Base-by-base conservation (phyloP, 2,797 vertebrate genomes). In the Sebastolobus alascanus region DNA sequence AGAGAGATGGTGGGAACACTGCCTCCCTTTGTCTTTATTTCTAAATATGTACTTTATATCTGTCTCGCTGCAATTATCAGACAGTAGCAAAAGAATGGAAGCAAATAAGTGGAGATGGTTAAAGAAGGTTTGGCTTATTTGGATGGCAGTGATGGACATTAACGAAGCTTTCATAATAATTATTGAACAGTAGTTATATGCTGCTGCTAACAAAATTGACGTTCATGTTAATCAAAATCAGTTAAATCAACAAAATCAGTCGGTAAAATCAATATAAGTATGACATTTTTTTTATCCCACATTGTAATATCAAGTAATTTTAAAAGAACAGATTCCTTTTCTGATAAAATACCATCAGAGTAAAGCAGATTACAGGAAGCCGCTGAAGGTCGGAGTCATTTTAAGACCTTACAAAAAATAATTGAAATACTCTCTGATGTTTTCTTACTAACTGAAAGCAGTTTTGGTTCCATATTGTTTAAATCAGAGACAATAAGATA, bases 1-100 rank as follows among this genome's bases (percentile, higher is more conserved):
- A 76, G 63, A 56, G 75, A 77, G 78, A 25, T 25, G 68, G 75
- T 74, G 81, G 81, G 82, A 89, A 84, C 63, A 52, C 63, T 38
- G 29, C n/a, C 56, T 83, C 73, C 25, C 27, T 63, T 52, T 63
- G 35, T 46, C 46, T 27, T 73, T 80, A 77, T 69, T 69, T 74
- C 73, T 84, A 65, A 82, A 81, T 66, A 63, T 76, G 67, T 68
- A 55, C 80, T 50, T 35, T 73, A 59, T 35, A 63, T 73, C 71
- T 27, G 25, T 46, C 29, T 58, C 27, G 40, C 73, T 78, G 76
- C 50, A 29, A 9, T 71, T 66, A 77, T 73, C 43, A 60, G 56
- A 50, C 72, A 63, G 68, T 4, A 25, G 29, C 13, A 46, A 31
- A 61, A 40, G 5, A 33, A 20, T 71, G 12, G 18, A 8, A 16